Evolutionary conservation across 2,113 vertebrate species (phyloP).

Genomic region (Corythornis vintsioides): DNA sequence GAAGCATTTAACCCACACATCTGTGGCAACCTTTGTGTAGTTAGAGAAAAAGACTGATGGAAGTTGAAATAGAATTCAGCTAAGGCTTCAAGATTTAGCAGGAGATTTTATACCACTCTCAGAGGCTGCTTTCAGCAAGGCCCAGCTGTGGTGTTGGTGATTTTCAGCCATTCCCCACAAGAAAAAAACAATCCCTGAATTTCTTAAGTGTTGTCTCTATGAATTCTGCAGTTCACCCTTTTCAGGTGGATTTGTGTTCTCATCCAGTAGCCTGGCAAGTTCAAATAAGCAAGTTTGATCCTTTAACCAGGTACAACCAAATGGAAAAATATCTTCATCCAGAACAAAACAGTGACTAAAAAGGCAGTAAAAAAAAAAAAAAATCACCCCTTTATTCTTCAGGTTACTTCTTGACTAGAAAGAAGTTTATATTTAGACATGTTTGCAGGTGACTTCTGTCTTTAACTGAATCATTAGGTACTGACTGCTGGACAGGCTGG

Average conservation of each 20-base stretch:
- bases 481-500: background rate
- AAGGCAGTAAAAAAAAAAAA: background rate
- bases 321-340: background rate
- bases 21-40: background rate
- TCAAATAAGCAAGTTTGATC: background rate
- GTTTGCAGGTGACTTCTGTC: background rate
- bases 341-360: background rate
- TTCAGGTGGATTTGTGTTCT: background rate
- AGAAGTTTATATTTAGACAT: background rate
- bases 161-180: background rate
- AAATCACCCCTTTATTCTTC: background rate
- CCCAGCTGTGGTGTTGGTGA: background rate
- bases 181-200: background rate
- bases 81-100: background rate
- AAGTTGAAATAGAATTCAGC: background rate
- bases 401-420: background rate
- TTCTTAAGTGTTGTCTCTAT: background rate
- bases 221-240: background rate
- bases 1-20: background rate
- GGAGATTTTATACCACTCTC: background rate
- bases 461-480: background rate
- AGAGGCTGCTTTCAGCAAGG: background rate
- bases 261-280: background rate
- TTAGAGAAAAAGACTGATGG: background rate
- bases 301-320: background rate